These are phyloP conservation scores for Gastracanthus pulcherrimus DNA, from an alignment of 2,888 invertebrate genomes.

Conservation along the genomic window DNA sequence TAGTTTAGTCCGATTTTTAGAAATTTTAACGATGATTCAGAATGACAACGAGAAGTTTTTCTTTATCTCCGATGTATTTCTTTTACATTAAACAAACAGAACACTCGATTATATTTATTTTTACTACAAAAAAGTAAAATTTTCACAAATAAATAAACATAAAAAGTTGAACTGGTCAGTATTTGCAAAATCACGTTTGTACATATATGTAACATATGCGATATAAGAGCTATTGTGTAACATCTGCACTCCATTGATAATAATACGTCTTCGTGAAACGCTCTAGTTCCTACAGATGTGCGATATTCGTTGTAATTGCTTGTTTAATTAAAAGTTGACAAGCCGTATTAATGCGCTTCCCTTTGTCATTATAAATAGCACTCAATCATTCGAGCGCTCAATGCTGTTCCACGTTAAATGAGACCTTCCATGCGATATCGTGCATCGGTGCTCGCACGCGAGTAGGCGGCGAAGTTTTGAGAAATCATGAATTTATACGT, in stretches of 20 bases:
- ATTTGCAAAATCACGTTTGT: no score
- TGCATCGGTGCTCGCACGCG: background rate
- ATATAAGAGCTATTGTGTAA: background rate
- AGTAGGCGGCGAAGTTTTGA: background rate
- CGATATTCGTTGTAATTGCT: slow-evolving; percentile 12
- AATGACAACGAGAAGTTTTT: no score
- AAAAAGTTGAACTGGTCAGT: no score
- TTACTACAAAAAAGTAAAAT: no score
- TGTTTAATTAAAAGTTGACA: slow-evolving; percentile 29
- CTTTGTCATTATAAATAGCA: slow-evolving; percentile 7
- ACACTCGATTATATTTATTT: no score
- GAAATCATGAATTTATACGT: background rate
- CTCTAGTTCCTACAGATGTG: slow-evolving; percentile 15
- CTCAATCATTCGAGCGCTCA: slow-evolving; percentile 20
- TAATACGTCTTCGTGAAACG: slow-evolving; percentile 9
- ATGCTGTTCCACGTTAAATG: background rate
- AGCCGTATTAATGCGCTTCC: background rate
- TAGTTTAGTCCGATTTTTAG: no score
- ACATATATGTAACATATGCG: no score
- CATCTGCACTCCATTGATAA: background rate
- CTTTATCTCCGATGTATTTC: no score
- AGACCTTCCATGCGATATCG: background rate
- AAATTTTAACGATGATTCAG: no score
- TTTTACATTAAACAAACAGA: no score
- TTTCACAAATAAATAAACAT: no score